These are phyloP conservation scores for Ochropleura plecta DNA, from an alignment of 2,888 invertebrate genomes.

Conservation along the genomic window DNA sequence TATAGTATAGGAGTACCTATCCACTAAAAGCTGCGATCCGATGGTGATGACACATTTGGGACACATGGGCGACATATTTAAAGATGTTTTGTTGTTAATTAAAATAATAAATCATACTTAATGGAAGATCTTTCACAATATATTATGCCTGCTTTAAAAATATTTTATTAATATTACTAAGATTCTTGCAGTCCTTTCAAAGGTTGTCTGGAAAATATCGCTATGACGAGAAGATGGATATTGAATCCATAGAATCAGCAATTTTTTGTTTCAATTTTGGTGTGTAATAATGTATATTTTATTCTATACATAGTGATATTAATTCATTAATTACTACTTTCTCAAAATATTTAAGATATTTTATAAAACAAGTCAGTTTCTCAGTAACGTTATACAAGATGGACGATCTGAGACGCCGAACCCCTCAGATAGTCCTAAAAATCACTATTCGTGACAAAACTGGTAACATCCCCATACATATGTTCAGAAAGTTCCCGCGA, in stretches of 20 bases:
- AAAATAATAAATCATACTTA: constrained; percentile 42
- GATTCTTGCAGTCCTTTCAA: too few relatives aligned
- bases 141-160: constrained; percentile 11
- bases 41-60: constrained; percentile 32
- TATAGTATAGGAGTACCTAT: neutral
- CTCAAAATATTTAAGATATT: neutral
- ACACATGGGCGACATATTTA: constrained; percentile 52
- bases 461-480: constrained; percentile 65
- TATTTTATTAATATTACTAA: neutral
- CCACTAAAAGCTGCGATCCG: constrained; percentile 19
- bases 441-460: constrained; percentile 67
- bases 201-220: too few relatives aligned
- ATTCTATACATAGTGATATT: too few relatives aligned
- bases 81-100: constrained; percentile 47
- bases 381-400: constrained; percentile 34
- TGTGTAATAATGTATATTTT: too few relatives aligned
- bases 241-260: too few relatives aligned
- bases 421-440: constrained; percentile 50
- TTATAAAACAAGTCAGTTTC: neutral
- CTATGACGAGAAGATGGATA: too few relatives aligned
- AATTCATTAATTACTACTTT: neutral
- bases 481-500: constrained; percentile 54
- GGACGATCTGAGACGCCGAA: constrained; percentile 11
- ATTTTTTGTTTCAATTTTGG: too few relatives aligned
- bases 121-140: constrained; percentile 32